Evolutionary conservation across 1,140 invertebrate genomes (phyloP).

Genomic region (Drosophila truncata): DNA sequence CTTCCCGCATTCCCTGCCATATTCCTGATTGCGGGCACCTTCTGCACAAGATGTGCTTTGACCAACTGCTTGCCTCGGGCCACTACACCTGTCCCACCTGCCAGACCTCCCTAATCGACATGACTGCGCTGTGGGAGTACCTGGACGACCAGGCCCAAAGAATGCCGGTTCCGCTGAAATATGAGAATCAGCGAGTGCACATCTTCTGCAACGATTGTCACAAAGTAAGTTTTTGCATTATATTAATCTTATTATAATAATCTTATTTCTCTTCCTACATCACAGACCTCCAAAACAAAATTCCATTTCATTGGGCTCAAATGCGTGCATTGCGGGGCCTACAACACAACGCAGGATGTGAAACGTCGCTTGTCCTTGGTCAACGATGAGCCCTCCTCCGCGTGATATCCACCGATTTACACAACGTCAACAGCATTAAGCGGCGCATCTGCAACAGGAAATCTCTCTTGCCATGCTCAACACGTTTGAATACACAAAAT

Average conservation of each 20-base stretch:
- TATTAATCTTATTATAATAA: too few relatives aligned
- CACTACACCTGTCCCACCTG: conserved; percentile 95
- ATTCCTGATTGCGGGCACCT: conserved; percentile 95
- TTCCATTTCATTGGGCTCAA: conserved; percentile 95
- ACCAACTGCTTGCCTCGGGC: conserved; percentile 89
- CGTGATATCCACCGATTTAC: conserved; percentile 49
- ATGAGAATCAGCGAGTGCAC: conserved; percentile 90
- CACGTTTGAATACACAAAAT: conserved; percentile 61
- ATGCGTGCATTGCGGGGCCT: conserved; percentile 93
- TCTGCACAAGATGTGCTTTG: conserved; percentile 92
- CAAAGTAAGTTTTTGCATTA: too few relatives aligned
- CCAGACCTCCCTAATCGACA: conserved; percentile 93
- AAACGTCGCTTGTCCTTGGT: conserved; percentile 80
- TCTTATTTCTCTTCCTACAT: conserved; percentile 52
- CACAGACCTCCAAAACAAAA: conserved; percentile 91
- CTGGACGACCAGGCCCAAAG: conserved; percentile 92
- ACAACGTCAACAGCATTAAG: conserved; percentile 13
- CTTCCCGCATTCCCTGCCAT: conserved; percentile 93
- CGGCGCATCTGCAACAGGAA: conserved; percentile 62
- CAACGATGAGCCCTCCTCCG: conserved; percentile 79
- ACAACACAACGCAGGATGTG: conserved; percentile 91
- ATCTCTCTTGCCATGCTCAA: conserved; percentile 79
- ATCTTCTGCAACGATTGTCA: conserved; percentile 96
- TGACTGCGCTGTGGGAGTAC: conserved; percentile 92
- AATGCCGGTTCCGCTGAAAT: conserved; percentile 93